These are phyloP conservation scores for Aurelia sp. DNA, from an alignment of 30 jellyfish, hydroid and myxozoan species.

Conservation along the genomic window DNA sequence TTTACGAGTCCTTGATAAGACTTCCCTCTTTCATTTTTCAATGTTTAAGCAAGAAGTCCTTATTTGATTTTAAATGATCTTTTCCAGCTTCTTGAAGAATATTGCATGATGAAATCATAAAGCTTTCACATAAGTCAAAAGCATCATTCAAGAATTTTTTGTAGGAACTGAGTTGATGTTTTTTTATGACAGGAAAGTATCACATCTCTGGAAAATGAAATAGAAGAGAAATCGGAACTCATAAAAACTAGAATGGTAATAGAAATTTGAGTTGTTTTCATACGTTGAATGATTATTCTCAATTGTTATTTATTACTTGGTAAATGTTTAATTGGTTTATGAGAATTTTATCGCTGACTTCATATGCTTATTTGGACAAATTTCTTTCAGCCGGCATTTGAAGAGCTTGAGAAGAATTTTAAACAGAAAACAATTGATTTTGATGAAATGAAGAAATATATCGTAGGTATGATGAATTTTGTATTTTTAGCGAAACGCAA, in stretches of 20 bases:
- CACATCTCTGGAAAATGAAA: slow-evolving; percentile 26
- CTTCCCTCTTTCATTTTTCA: too few species aligned
- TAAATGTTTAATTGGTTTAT: too few species aligned
- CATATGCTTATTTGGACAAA: neutral
- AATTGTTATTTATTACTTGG: too few species aligned
- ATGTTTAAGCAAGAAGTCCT: too few species aligned
- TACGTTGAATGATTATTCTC: neutral
- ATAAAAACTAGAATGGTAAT: neutral
- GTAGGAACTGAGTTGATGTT: neutral
- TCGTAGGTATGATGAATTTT: slow-evolving; percentile 47
- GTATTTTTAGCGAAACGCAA: neutral
- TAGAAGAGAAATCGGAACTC: slow-evolving; percentile 13
- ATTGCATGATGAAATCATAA: neutral
- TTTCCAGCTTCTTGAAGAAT: neutral
- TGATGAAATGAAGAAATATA: slow-evolving; percentile 74
- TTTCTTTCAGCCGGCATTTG: slow-evolving; percentile 51
- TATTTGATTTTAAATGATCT: too few species aligned
- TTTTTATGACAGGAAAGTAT: slow-evolving; percentile 38
- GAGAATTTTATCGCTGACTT: too few species aligned
- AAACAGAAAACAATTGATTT: slow-evolving; percentile 56
- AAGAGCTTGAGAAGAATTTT: slow-evolving; percentile 57
- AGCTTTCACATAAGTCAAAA: neutral
- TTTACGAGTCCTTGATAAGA: too few species aligned
- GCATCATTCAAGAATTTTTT: neutral
- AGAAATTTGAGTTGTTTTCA: neutral